Conservation (phyloP, 2,113 vertebrate species). For the Lasiurus borealis region DNA sequence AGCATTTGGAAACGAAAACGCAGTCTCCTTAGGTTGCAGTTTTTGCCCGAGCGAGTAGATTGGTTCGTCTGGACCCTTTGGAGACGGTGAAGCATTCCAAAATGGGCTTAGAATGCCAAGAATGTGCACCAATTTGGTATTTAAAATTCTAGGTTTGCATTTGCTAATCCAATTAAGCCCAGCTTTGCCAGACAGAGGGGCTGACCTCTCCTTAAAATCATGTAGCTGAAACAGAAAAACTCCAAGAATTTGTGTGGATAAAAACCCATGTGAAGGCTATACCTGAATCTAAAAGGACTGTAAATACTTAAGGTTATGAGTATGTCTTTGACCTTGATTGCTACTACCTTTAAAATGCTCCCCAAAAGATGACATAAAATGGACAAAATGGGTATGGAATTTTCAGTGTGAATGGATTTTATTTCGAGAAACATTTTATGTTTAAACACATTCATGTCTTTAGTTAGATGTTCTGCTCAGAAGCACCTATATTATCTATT, state of each 20-base stretch:
- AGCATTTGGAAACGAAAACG: conserved; percentile 55
- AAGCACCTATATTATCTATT: neutral
- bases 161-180: conserved; percentile 86
- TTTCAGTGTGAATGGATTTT: conserved; percentile 6
- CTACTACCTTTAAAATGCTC: neutral
- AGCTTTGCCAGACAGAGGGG: conserved; percentile 83
- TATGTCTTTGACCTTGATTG: conserved; percentile 3
- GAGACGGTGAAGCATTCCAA: conserved; percentile 79
- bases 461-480: neutral
- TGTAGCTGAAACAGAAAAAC: conserved; percentile 79
- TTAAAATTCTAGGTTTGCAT: conserved; percentile 86
- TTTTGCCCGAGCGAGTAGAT: conserved; percentile 66
- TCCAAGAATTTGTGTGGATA: conserved; percentile 69
- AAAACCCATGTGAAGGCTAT: conserved; percentile 34
- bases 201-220: conserved; percentile 80
- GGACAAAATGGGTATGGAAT: neutral
- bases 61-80: conserved; percentile 74
- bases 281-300: conserved; percentile 20
- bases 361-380: neutral
- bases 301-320: conserved; percentile 37
- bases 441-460: neutral
- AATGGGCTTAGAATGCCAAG: conserved; percentile 83
- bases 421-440: conserved; percentile 20
- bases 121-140: conserved; percentile 87
- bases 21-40: conserved; percentile 58